Percentiles rank a stretch among this genome's conserved stretches.
Evolutionary conservation across 2,113 vertebrate genomes (phyloP).

Genomic region (Lasiurus cinereus): DNA sequence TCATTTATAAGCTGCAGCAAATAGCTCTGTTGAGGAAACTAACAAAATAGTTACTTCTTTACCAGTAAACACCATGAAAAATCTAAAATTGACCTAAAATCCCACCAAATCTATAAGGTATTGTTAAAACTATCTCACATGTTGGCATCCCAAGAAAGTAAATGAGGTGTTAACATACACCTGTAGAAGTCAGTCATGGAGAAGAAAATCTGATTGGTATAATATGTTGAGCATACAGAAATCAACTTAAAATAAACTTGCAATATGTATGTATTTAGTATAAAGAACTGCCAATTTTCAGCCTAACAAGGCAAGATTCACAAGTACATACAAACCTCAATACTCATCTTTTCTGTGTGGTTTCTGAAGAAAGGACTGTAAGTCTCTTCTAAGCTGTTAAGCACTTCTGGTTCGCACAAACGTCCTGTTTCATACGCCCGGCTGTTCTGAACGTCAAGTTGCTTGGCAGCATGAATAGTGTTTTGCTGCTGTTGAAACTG

Average conservation of each 20-base stretch:
- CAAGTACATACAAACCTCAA: constrained; percentile 87
- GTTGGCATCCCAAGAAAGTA: background rate
- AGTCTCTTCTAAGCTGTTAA: constrained; percentile 88
- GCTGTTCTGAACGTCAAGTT: constrained; percentile 84
- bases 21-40: background rate
- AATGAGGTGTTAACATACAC: background rate
- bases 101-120: background rate
- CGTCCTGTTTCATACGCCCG: constrained; percentile 85
- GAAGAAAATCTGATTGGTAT: background rate
- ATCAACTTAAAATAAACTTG: constrained; percentile 23
- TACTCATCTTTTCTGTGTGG: constrained; percentile 85
- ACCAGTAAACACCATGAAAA: background rate
- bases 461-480: constrained; percentile 75
- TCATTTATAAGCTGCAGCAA: constrained; percentile 19
- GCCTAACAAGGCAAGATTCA: background rate
- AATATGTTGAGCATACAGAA: background rate
- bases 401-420: constrained; percentile 83
- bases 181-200: background rate
- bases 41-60: constrained; percentile 13
- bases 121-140: background rate
- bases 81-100: background rate
- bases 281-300: background rate
- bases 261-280: background rate
- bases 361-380: constrained; percentile 88
- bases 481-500: constrained; percentile 82